Base-by-base conservation (phyloP, 2,888 invertebrate genomes). In the Cantharis lateralis region DNA sequence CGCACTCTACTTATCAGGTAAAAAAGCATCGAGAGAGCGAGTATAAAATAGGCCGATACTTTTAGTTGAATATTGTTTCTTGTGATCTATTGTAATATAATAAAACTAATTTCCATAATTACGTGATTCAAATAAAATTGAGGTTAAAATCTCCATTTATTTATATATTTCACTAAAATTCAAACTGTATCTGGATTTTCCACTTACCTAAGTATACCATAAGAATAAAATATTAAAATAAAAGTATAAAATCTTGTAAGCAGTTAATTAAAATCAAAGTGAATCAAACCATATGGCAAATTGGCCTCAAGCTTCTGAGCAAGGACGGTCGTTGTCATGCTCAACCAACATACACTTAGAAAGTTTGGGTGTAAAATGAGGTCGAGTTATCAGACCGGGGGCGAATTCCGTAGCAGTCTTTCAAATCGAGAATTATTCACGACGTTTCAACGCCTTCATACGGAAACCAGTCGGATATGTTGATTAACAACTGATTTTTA, bases 381-480 rank as follows among this genome's bases (percentile, higher is more conserved):
- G 82, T 80, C 79, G 82, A 80, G 80, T 82, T 81, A 82, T 82
- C 82, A 81, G 81, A 77, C 81, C 79, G 80, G 78, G 80, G 80
- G 81, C 80, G 76, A 80, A 82, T 80, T 82, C 82, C 81, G 82
- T 80, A 78, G 72, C 74, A 79, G 81, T 80, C 78, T 82, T 76
- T 78, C 77, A 79, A 80, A 82, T 82, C 82, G 80, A 81, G 82
- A 82, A 82, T 82, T 82, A 80, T 80, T 79, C 80, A 82, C 82
- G 81, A 80, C 82, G 81, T 80, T 78, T 75, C 80, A 80, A 81
- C 82, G 83, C 81, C 80, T 78, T 79, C 79, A 79, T 81, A 81
- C 79, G 81, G 80, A 82, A 82, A 82, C 81, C 80, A 82, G 82
- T 82, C 82, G 81, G 80, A 80, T 81, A 79, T 82, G 82, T 82